Evolutionary conservation across 2,113 vertebrate species (phyloP).

Genomic region (Macquaria ambigua): DNA sequence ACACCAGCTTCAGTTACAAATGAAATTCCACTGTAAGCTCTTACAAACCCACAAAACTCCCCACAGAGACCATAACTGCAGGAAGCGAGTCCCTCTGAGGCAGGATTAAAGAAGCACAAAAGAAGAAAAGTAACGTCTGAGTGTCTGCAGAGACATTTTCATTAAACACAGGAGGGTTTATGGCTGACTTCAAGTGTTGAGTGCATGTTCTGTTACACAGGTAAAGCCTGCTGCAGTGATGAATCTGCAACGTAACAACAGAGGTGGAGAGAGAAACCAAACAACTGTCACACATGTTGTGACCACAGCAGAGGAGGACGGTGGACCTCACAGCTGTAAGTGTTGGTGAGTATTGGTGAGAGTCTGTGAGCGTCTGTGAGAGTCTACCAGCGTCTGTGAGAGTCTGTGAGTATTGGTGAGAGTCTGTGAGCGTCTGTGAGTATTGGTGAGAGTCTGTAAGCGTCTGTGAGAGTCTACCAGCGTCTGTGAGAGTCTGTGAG

Average conservation of each 20-base stretch:
- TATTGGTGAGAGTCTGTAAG: no score
- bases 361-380: no score
- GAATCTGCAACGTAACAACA: background rate
- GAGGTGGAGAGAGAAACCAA: constrained; percentile 5
- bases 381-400: no score
- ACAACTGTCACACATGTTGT: background rate
- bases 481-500: no score
- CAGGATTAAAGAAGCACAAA: background rate
- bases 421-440: no score
- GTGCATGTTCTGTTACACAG: background rate
- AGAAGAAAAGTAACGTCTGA: background rate
- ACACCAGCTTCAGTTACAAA: background rate
- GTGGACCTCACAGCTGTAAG: background rate
- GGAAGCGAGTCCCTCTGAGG: background rate
- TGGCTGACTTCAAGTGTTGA: background rate
- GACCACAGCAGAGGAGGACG: no score
- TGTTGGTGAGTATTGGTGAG: no score
- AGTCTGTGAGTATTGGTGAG: no score
- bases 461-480: no score
- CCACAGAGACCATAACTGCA: background rate
- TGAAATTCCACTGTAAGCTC: background rate
- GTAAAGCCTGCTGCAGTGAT: background rate
- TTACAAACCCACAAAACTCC: background rate
- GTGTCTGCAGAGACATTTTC: background rate
- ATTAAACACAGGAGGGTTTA: background rate